Conservation (phyloP, 2,888 invertebrate genomes). For the Rotaria sp. region DNA sequence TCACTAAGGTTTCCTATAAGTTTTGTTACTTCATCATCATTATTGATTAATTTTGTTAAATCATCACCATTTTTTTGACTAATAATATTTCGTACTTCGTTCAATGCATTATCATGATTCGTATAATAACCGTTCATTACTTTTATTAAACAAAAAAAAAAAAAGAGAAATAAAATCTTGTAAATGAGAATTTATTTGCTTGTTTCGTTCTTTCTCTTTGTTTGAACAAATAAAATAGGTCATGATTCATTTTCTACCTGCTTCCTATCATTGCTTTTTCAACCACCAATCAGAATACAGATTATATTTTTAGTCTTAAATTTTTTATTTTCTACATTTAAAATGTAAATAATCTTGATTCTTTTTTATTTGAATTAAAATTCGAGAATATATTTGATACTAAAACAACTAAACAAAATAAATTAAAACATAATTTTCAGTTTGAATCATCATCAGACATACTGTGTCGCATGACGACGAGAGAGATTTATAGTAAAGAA, state of each 20-base stretch:
- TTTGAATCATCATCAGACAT: too few relatives aligned
- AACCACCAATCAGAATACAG: neutral
- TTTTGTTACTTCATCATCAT: neutral
- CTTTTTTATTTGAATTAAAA: neutral
- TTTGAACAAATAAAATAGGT: slow-evolving; percentile 18
- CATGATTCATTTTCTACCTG: neutral
- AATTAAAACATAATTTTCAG: neutral
- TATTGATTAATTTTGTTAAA: neutral
- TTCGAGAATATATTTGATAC: too few relatives aligned
- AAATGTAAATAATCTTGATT: neutral
- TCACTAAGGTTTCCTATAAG: neutral
- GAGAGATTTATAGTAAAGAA: too few relatives aligned
- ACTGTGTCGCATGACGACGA: too few relatives aligned
- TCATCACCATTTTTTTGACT: neutral
- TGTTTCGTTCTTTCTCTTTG: slow-evolving; percentile 9
- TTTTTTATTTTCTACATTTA: neutral
- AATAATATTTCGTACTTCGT: neutral
- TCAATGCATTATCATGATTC: neutral
- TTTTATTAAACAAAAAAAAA: neutral
- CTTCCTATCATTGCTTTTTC: neutral
- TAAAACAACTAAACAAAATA: neutral
- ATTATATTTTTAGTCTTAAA: neutral
- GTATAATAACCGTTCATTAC: neutral
- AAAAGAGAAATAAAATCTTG: neutral
- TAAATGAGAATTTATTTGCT: neutral